Evolutionary conservation across 2,888 invertebrate genomes (phyloP).

Genomic region (Masnerella sp.): DNA sequence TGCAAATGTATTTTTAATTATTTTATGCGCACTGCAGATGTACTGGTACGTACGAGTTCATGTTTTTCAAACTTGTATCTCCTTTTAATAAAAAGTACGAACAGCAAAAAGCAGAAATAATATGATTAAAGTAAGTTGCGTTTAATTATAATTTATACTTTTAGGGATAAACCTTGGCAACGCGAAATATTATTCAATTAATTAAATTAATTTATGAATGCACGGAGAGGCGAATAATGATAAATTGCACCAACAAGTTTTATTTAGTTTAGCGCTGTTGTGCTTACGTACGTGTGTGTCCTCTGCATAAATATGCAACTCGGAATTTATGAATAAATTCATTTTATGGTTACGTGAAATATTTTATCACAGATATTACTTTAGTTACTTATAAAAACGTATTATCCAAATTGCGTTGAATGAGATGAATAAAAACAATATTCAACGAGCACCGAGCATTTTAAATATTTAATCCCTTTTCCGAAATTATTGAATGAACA

Average conservation of each 20-base stretch:
- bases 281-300: constrained; percentile 12
- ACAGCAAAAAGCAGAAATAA: constrained; percentile 46
- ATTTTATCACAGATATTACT: constrained; percentile 44
- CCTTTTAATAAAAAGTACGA: constrained; percentile 45
- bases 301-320: constrained; percentile 32
- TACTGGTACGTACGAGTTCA: not conserved
- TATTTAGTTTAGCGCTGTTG: constrained; percentile 49
- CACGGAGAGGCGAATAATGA: constrained; percentile 49
- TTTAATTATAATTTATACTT: constrained; percentile 58
- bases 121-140: constrained; percentile 54
- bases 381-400: constrained; percentile 40
- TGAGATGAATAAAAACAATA: constrained; percentile 35
- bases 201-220: constrained; percentile 57
- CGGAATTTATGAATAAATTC: constrained; percentile 54
- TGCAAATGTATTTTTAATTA: constrained; percentile 27
- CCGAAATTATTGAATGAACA: constrained; percentile 20
- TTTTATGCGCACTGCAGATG: constrained; percentile 12
- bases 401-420: constrained; percentile 27
- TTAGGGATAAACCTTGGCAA: constrained; percentile 34
- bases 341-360: constrained; percentile 38
- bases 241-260: constrained; percentile 55
- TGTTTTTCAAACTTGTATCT: constrained; percentile 13
- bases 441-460: constrained; percentile 13
- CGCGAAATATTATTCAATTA: constrained; percentile 50
- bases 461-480: constrained; percentile 28